phyloP scores from a whole-genome alignment of 2,113 vertebrate genomes.

The Gorsachius goisagi region DNA sequence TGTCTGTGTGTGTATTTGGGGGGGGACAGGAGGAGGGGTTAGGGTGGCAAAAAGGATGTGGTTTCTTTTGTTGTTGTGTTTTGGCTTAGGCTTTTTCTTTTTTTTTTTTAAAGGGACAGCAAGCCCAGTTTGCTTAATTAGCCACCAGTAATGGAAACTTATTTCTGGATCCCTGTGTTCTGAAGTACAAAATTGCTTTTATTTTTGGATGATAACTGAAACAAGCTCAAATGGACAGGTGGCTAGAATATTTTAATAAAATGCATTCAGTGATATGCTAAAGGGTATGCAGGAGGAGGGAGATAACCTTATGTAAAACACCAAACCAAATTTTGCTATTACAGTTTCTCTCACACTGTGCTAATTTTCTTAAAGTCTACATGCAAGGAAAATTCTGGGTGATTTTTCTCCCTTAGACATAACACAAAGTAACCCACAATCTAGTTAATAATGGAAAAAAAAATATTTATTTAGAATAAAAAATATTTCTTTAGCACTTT shows the following conservation, averaged over 20 bases:
- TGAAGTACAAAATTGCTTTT: slow-evolving; percentile 23
- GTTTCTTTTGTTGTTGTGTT: slow-evolving; percentile 58
- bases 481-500: neutral
- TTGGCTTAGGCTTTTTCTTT: neutral
- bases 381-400: neutral
- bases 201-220: slow-evolving; percentile 51
- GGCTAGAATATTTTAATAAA: slow-evolving; percentile 47
- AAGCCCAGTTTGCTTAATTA: slow-evolving; percentile 24
- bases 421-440: neutral
- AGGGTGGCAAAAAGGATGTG: slow-evolving; percentile 38
- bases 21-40: neutral
- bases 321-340: slow-evolving; percentile 49
- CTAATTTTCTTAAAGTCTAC: slow-evolving; percentile 38
- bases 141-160: slow-evolving; percentile 8
- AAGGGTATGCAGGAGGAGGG: slow-evolving; percentile 44
- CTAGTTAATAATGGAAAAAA: neutral
- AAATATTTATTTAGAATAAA: neutral
- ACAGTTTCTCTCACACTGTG: slow-evolving; percentile 30
- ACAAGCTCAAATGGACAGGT: slow-evolving; percentile 6
- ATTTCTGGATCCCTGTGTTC: neutral
- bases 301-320: slow-evolving; percentile 50
- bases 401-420: neutral
- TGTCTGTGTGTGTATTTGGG: slow-evolving; percentile 19
- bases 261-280: slow-evolving; percentile 35
- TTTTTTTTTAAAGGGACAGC: slow-evolving; percentile 6